These are phyloP conservation scores for Halictus quadricinctus DNA, from an alignment of 2,888 invertebrate genomes.

Conservation along the genomic window DNA sequence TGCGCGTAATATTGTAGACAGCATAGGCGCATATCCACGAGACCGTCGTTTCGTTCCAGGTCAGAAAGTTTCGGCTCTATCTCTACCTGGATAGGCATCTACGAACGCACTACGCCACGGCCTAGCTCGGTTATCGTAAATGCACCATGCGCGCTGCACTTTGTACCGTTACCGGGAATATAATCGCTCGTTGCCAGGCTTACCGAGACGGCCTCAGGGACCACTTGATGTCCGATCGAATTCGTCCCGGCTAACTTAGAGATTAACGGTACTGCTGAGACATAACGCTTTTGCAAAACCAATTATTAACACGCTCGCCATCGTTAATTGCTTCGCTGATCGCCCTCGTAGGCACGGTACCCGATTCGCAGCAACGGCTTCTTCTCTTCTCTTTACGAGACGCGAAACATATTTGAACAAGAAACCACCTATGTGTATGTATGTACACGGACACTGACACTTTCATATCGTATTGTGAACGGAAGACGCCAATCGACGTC, in stretches of 20 bases:
- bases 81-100: slow-evolving; percentile 68
- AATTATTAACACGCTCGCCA: slow-evolving; percentile 1
- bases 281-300: slow-evolving; percentile 28
- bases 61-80: slow-evolving; percentile 68
- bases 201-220: slow-evolving; percentile 54
- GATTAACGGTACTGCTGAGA: slow-evolving; percentile 57
- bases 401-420: neutral
- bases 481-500: too few relatives aligned
- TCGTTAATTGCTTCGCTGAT: neutral
- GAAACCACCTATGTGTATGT: neutral
- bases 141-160: slow-evolving; percentile 67
- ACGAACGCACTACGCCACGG: slow-evolving; percentile 52
- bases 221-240: slow-evolving; percentile 69
- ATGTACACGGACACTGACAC: too few relatives aligned
- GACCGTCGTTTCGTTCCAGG: slow-evolving; percentile 71
- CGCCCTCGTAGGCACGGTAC: neutral
- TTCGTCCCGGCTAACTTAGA: slow-evolving; percentile 59
- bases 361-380: neutral
- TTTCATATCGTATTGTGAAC: too few relatives aligned
- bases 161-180: slow-evolving; percentile 74
- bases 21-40: slow-evolving; percentile 9
- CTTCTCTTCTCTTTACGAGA: neutral
- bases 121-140: slow-evolving; percentile 67
- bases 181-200: slow-evolving; percentile 64
- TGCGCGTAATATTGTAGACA: neutral